These are phyloP conservation scores for Drosophila meridiana DNA, from an alignment of 2,888 invertebrate species.

Conservation along the genomic window DNA sequence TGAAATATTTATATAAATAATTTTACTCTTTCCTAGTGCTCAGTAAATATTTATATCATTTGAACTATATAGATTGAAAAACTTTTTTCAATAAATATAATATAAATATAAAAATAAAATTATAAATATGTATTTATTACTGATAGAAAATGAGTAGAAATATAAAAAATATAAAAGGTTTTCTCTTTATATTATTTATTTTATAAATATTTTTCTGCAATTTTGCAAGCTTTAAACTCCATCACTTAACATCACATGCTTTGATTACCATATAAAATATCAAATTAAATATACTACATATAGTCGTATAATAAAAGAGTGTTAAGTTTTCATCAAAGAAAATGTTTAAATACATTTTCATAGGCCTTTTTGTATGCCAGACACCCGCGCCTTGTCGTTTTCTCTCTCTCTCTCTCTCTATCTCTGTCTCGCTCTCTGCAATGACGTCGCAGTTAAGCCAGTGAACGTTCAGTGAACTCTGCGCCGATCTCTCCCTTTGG, in stretches of 20 bases:
- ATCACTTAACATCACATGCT: background rate
- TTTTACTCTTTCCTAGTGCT: too few species aligned
- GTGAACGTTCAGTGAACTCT: conserved; percentile 68
- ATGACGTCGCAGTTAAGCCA: conserved; percentile 39
- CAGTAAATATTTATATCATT: too few species aligned
- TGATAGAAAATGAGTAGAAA: too few species aligned
- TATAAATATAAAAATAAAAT: too few species aligned
- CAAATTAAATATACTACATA: background rate
- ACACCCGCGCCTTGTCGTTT: conserved; percentile 51
- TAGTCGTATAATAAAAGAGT: background rate
- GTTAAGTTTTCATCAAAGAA: background rate
- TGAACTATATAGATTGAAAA: too few species aligned
- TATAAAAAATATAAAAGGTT: too few species aligned
- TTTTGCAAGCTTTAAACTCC: too few species aligned
- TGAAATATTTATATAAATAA: too few species aligned
- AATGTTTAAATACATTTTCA: background rate
- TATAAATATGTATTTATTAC: too few species aligned
- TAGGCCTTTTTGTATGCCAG: conserved; percentile 39
- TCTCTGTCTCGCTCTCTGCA: background rate
- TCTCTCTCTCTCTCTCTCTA: background rate
- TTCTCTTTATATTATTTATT: too few species aligned
- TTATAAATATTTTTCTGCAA: too few species aligned
- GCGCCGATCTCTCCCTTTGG: conserved; percentile 45
- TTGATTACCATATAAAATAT: background rate
- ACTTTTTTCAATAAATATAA: too few species aligned